phyloP scores from a whole-genome alignment of 2,113 vertebrate species.

The Mirza zaza region DNA sequence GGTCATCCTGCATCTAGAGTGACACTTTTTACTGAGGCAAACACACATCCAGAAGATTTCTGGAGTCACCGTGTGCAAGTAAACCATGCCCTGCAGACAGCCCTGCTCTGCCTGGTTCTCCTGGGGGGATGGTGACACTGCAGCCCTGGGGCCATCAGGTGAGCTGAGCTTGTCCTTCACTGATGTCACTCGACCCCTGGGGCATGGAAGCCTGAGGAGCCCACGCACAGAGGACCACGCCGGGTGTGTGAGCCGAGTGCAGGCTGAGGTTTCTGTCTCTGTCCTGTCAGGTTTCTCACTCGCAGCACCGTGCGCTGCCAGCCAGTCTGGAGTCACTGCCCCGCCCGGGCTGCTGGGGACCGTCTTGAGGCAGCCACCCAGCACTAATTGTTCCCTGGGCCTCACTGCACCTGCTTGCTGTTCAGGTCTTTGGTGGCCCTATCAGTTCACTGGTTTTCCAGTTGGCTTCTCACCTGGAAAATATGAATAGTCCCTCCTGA shows the following conservation, averaged over 20 bases:
- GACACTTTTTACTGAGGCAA: background rate
- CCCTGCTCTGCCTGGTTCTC: background rate
- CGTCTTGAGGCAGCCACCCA: fast-evolving
- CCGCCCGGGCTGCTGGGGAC: fast-evolving
- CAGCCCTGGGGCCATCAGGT: no score
- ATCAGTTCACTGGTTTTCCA: background rate
- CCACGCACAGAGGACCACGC: fast-evolving
- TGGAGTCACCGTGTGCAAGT: background rate
- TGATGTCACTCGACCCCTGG: background rate
- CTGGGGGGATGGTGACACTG: background rate
- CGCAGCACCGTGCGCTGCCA: fast-evolving
- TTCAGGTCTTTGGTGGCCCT: no score
- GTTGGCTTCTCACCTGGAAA: background rate
- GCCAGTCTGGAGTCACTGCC: background rate
- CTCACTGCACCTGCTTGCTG: background rate
- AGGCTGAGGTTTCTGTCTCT: no score
- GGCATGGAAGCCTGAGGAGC: background rate
- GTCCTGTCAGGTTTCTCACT: background rate
- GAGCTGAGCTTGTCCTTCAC: background rate
- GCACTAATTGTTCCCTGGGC: fast-evolving
- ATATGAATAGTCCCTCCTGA: background rate
- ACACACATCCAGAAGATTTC: background rate
- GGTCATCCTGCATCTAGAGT: background rate
- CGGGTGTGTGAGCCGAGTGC: fast-evolving
- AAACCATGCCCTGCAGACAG: background rate